Evolutionary conservation across 2,113 vertebrate species (phyloP).

Genomic region (Sciurus niger): DNA sequence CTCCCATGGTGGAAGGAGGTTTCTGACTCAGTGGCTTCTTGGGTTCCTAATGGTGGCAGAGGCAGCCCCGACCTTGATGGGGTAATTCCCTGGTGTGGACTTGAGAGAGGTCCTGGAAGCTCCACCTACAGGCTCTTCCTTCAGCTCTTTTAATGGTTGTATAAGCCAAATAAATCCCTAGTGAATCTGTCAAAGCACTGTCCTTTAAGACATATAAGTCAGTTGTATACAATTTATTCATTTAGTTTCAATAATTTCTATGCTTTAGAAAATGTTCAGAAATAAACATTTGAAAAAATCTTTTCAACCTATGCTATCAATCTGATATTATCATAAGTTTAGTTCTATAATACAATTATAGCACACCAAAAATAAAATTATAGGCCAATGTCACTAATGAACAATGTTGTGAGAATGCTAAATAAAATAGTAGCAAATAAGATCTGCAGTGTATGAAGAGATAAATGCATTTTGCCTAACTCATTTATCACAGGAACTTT

Average conservation of each 20-base stretch:
- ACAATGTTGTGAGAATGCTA: constrained; percentile 8
- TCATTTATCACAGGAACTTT: not conserved
- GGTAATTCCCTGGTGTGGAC: too few relatives aligned
- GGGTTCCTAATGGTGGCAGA: not conserved
- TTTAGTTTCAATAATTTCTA: not conserved
- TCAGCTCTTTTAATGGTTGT: not conserved
- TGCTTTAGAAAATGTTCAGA: not conserved
- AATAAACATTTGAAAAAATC: not conserved
- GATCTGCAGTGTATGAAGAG: not conserved
- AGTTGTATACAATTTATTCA: not conserved
- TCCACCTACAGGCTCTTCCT: not conserved
- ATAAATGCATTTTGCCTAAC: not conserved
- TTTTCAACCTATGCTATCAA: not conserved
- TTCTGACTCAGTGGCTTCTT: not conserved
- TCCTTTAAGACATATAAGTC: too few relatives aligned
- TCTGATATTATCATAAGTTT: not conserved
- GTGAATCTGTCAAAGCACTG: too few relatives aligned
- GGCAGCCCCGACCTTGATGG: not conserved
- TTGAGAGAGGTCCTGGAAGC: not conserved
- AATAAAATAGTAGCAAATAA: not conserved
- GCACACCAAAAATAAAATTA: not conserved
- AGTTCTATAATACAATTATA: not conserved
- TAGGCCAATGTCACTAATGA: not conserved
- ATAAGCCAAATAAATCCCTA: not conserved
- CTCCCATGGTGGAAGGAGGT: not conserved